Base-by-base conservation (phyloP, 2,888 invertebrate genomes). In the Epinotia nisella region DNA sequence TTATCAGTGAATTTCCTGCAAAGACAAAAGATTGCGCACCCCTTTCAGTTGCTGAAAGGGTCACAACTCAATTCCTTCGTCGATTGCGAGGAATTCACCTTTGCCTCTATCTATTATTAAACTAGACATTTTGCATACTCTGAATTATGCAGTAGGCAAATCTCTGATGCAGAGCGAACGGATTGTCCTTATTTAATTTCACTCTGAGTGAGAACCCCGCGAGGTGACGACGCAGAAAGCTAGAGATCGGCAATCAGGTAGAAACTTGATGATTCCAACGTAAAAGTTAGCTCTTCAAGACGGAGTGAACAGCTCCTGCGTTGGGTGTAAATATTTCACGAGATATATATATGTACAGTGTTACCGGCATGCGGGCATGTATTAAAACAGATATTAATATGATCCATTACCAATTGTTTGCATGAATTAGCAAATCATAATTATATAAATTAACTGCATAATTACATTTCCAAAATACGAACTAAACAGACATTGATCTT, bases 101-200 rank as follows among this genome's bases (percentile, higher is more conserved):
- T 87, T 81, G 83, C 83, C 82, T 85, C 86, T 86, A 87, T 90
- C 88, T 90, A 89, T 87, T 89, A 90, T 90, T 89, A 89, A 90
- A 89, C 85, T 81, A 75, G 79, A 82, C 80, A 86, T 87, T 90
- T 90, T 87, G 90, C 90, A 90, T 90, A 87, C 84, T 83, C 81
- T 91, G 90, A 91, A 91, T 91, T 85, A 90, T 91, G 87, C 87
- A 91, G 81, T 77, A 83, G 81, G 74, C 76, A 77, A 85, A 80
- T 83, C 79, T 81, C 80, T 84, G 86, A 85, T 86, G 89, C 87
- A 87, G 85, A 86, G 85, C 79, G 85, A 86, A 84, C 83, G 83
- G 86, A 89, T 89, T 89, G 87, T 87, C 84, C 78, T 87, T 89
- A 89, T 90, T 89, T 89, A 87, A 90, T 90, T 88, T 87, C 81